phyloP scores from a whole-genome alignment of 92 coral and sea anemone genomes.

The Phenganax subtilis region DNA sequence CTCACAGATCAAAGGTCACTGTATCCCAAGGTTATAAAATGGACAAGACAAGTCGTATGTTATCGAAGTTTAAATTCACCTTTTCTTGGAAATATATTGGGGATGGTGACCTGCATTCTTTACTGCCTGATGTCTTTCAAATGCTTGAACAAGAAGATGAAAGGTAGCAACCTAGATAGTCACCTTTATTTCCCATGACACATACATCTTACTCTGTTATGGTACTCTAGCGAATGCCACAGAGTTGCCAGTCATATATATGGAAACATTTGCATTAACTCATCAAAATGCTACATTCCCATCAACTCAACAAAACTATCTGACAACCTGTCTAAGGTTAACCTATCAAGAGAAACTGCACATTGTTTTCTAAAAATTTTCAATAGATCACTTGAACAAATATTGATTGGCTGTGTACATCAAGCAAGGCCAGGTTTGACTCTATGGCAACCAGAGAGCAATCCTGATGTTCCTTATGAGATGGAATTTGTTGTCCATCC shows the following conservation, averaged over 20 bases:
- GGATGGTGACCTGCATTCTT: conserved; percentile 10
- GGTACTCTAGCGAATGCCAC: neutral
- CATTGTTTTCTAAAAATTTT: neutral
- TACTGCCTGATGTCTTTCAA: conserved; percentile 34
- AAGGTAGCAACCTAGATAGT: neutral
- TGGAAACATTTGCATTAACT: neutral
- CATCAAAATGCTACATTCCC: too few species aligned
- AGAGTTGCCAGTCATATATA: neutral
- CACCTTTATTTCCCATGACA: too few species aligned
- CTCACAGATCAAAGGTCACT: too few species aligned
- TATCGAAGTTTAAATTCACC: conserved; percentile 24
- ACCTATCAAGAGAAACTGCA: too few species aligned
- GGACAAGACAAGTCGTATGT: conserved; percentile 27
- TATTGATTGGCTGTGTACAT: conserved; percentile 93
- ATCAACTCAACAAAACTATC: too few species aligned
- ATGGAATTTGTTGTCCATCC: conserved; percentile 95
- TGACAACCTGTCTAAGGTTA: too few species aligned
- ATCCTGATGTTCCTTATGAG: conserved; percentile 77
- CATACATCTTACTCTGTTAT: too few species aligned
- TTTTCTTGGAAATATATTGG: conserved; percentile 29
- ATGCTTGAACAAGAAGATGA: conserved; percentile 28
- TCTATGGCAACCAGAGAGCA: conserved; percentile 66
- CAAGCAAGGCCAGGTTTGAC: conserved; percentile 85
- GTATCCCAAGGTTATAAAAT: too few species aligned
- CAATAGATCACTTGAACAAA: conserved; percentile 82